Conservation (phyloP, 2,797 vertebrate species). For the Pipistrellus nathusii region DNA sequence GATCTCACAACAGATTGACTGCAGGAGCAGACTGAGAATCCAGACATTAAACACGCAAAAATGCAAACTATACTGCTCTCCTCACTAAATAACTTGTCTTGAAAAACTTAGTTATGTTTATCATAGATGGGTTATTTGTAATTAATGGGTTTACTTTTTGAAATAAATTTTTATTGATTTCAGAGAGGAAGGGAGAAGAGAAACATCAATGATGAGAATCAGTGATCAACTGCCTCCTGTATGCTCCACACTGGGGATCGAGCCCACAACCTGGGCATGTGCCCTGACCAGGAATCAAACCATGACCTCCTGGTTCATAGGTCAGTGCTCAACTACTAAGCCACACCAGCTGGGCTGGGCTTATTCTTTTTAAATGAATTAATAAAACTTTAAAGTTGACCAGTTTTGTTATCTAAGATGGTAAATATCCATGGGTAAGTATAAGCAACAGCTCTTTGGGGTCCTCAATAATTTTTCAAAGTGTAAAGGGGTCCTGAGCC, state of each 20-base stretch:
- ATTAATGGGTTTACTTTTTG: not conserved
- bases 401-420: not conserved
- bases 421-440: not conserved
- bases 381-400: not conserved
- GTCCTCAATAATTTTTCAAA: not conserved
- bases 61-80: not conserved
- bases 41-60: not conserved
- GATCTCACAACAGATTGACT: fast-evolving
- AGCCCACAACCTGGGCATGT: too few relatives aligned
- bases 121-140: not conserved
- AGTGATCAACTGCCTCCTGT: too few relatives aligned
- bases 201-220: too few relatives aligned
- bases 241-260: too few relatives aligned
- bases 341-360: too few relatives aligned
- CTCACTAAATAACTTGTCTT: not conserved
- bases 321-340: too few relatives aligned
- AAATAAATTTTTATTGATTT: too few relatives aligned
- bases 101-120: not conserved
- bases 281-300: too few relatives aligned
- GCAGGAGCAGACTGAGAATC: not conserved
- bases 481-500: not conserved
- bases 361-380: not conserved
- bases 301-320: too few relatives aligned
- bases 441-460: not conserved
- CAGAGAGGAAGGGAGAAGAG: too few relatives aligned